Percentiles rank a stretch among this genome's conserved stretches.
Conservation (phyloP, 35 echinoderm and acorn worm genomes). For the Heliocidaris erythrogramma region DNA sequence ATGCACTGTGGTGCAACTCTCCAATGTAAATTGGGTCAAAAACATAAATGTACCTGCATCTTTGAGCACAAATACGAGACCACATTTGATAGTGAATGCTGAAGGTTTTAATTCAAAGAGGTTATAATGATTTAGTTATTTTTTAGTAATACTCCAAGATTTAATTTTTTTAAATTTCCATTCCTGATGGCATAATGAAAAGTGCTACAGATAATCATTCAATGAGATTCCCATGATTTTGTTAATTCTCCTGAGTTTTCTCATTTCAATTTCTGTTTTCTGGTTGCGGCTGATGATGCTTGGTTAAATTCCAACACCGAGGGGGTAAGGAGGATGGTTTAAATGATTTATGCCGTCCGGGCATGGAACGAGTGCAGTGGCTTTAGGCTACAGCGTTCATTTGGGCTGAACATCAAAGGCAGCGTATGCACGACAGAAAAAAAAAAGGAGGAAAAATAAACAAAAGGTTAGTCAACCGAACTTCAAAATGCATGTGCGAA, state of each 20-base stretch:
- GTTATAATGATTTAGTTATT: not conserved
- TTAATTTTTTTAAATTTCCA: not conserved
- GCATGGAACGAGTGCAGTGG: not conserved
- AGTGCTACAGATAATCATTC: not conserved
- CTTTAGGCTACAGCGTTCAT: constrained; percentile 21
- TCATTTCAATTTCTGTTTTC: not conserved
- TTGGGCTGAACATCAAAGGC: constrained; percentile 16
- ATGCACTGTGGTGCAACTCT: too few species aligned
- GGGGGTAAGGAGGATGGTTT: not conserved
- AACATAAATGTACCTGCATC: too few species aligned
- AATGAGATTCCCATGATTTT: not conserved
- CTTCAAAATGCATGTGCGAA: not conserved
- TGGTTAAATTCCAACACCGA: constrained; percentile 13
- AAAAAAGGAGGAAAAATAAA: not conserved
- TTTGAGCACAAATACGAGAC: not conserved
- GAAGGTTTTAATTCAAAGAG: not conserved
- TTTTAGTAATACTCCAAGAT: too few species aligned
- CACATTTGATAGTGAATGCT: not conserved
- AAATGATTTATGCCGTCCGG: not conserved
- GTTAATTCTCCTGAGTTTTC: not conserved
- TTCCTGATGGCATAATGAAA: too few species aligned
- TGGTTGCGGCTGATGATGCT: not conserved
- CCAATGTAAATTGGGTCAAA: too few species aligned
- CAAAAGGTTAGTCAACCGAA: not conserved
- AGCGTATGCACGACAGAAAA: not conserved